phyloP scores from a whole-genome alignment of 2,888 invertebrate species.

The Meta bourneti region DNA sequence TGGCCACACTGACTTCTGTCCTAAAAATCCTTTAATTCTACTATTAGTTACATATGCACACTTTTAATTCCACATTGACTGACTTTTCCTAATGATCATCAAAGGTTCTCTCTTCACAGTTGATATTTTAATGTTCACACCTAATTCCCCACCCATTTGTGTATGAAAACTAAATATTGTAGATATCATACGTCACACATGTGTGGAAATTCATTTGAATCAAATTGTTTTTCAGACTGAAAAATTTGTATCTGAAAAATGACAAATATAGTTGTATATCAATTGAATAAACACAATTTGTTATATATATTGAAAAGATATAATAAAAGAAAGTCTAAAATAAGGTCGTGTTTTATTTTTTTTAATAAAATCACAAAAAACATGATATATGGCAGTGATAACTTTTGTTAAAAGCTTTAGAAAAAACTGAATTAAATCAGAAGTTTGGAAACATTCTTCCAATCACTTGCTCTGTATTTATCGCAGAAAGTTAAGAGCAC shows the following conservation, averaged over 20 bases:
- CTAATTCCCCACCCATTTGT: conserved; percentile 6
- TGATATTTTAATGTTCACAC: conserved; percentile 37
- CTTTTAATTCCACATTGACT: neutral
- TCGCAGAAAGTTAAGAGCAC: neutral
- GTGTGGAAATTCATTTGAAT: conserved; percentile 20
- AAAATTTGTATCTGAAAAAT: conserved; percentile 45
- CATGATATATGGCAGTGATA: conserved; percentile 54
- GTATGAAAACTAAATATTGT: conserved; percentile 23
- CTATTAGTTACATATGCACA: too few relatives aligned
- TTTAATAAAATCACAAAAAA: conserved; percentile 41
- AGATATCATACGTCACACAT: conserved; percentile 36
- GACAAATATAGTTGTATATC: conserved; percentile 54
- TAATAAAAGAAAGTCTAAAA: conserved; percentile 23
- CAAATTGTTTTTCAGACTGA: conserved; percentile 37
- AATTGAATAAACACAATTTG: conserved; percentile 25
- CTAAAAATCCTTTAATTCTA: too few relatives aligned
- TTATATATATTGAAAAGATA: conserved; percentile 51
- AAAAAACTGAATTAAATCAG: neutral
- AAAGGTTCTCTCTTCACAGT: neutral
- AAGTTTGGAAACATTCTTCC: neutral
- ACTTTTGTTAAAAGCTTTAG: neutral
- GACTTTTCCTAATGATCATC: neutral
- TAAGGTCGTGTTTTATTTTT: neutral
- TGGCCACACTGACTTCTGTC: too few relatives aligned
- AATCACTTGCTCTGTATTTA: neutral